A percentile compares a stretch with the other conserved stretches of the same genome.
Evolutionary conservation across 2,113 vertebrate species (phyloP).

Genomic region (Pithys albifrons): DNA sequence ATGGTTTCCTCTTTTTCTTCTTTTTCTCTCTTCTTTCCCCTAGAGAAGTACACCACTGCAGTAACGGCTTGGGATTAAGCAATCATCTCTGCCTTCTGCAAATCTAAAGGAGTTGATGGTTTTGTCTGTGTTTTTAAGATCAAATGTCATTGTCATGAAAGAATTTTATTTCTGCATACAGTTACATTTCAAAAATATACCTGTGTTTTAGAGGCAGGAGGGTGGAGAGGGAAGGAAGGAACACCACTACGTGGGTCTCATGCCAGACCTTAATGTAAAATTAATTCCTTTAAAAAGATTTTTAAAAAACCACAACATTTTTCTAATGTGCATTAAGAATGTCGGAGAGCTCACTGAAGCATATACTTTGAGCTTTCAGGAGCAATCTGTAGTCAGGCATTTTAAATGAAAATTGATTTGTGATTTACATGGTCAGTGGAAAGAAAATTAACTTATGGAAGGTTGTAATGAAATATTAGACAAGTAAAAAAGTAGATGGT

Average conservation of each 20-base stretch:
- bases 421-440: slow-evolving; percentile 99
- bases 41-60: background rate
- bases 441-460: slow-evolving; percentile 98
- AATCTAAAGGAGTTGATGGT: background rate
- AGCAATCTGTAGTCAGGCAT: slow-evolving; percentile 94
- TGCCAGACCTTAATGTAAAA: slow-evolving; percentile 78
- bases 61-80: background rate
- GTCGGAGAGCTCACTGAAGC: slow-evolving; percentile 82
- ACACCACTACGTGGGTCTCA: slow-evolving; percentile 16
- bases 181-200: slow-evolving; percentile 40
- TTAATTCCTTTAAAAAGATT: slow-evolving; percentile 74
- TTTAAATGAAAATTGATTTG: slow-evolving; percentile 99
- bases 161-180: background rate
- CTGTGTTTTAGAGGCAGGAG: background rate
- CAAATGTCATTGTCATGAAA: background rate
- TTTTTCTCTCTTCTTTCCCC: background rate
- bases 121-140: background rate
- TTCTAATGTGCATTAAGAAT: slow-evolving; percentile 86
- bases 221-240: background rate
- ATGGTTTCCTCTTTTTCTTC: background rate
- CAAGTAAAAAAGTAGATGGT: slow-evolving; percentile 95
- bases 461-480: slow-evolving; percentile 99
- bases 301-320: slow-evolving; percentile 74
- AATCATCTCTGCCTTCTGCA: slow-evolving; percentile 20
- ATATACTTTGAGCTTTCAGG: slow-evolving; percentile 87